These are phyloP conservation scores for Drosophila mayaguana DNA, from an alignment of 2,888 invertebrate species.

Conservation along the genomic window DNA sequence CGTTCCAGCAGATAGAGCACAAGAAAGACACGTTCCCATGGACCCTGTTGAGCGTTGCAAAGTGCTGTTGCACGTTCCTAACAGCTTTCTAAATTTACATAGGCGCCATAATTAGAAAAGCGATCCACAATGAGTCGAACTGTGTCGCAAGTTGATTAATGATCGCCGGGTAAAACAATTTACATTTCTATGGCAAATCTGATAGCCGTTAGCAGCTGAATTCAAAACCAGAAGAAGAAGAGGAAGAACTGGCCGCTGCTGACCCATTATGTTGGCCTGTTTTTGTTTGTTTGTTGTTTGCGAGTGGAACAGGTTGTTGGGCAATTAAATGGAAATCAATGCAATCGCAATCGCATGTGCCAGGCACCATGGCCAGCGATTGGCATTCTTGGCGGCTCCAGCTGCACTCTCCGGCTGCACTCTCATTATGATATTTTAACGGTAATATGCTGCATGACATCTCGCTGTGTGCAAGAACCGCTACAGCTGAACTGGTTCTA, in stretches of 20 bases:
- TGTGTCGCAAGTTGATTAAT: slow-evolving; percentile 72
- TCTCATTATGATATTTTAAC: slow-evolving; percentile 76
- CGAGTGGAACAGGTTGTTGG: slow-evolving; percentile 26
- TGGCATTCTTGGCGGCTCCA: slow-evolving; percentile 55
- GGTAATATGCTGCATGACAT: slow-evolving; percentile 74
- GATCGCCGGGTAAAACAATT: slow-evolving; percentile 50
- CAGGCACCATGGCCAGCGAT: slow-evolving; percentile 24
- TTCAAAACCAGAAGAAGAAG: background rate
- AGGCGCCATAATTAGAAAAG: slow-evolving; percentile 66
- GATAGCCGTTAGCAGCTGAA: slow-evolving; percentile 10
- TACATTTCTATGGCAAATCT: slow-evolving; percentile 50
- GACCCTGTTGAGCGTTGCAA: slow-evolving; percentile 18
- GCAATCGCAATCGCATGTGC: slow-evolving; percentile 36
- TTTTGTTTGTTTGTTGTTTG: slow-evolving; percentile 22
- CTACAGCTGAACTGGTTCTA: slow-evolving; percentile 66
- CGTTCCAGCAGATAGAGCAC: background rate
- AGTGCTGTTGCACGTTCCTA: slow-evolving; percentile 52
- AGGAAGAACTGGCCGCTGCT: slow-evolving; percentile 20
- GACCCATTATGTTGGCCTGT: slow-evolving; percentile 68
- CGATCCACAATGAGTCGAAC: slow-evolving; percentile 41
- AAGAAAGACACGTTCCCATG: slow-evolving; percentile 28
- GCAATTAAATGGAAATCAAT: slow-evolving; percentile 75
- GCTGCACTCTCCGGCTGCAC: slow-evolving; percentile 11
- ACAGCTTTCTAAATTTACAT: slow-evolving; percentile 83
- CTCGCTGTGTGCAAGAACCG: slow-evolving; percentile 51